Evolutionary conservation across 2,113 vertebrate species (phyloP), one percentile per base, ranked within the genome.

Genomic region (Zosterops japonicus): DNA sequence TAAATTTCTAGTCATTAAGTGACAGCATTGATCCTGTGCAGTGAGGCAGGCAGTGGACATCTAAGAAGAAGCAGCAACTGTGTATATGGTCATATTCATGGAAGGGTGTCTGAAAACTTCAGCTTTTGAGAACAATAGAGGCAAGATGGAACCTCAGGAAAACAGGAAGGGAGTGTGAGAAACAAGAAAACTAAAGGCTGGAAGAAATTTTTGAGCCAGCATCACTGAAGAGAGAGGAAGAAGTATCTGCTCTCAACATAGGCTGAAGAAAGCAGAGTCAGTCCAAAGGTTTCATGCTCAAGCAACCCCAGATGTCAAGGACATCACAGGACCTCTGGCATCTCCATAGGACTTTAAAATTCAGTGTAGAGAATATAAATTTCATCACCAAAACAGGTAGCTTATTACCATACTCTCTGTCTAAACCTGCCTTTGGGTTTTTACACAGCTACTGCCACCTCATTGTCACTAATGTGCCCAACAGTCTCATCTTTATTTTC

Each of bases 1-100:
- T 90, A 49, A 39, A 56, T 83, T 85, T 75, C 82, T 33, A 64
- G 70, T 42, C 53, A 59, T 55, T 88, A 87, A 83, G 14, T 24
- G 67, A 47, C 42, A 39, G 25, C 35, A 44, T 4, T 29, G 57
- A 79, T 44, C 53, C 57, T 52, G 52, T 17, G 47, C 61, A 82
- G 18, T 4, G 44, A 88, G n/a, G 79, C 4, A 1, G 75, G 74
- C 42, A 89, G 68, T 2, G 52, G 46, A 77, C 18, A 67, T 53
- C 42, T n/a, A 7, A 46, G 27, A 67, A 29, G 19, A 91, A 74
- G 39, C 23, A 59, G 3, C 33, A 63, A 33, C 17, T 28, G 0
- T 7, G 15, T n/a, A 53, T 1, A 0, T 3, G 5, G 44, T 55
- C 49, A 78, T 13, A 29, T 39, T 17, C 60, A 75, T 7, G 14